Conservation (phyloP, 2,888 invertebrate genomes). For the Trichopoda pennipes region DNA sequence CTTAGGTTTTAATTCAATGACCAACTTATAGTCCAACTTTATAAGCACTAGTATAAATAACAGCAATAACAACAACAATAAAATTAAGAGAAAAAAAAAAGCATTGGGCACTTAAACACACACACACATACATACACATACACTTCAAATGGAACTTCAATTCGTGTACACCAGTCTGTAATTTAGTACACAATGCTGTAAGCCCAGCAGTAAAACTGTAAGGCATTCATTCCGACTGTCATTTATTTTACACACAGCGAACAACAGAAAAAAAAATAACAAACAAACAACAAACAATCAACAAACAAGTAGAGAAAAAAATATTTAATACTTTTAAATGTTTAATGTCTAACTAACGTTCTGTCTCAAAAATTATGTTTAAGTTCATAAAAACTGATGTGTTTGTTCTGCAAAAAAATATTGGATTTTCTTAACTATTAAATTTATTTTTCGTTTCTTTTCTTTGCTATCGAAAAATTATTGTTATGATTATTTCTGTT, state of each 20-base stretch:
- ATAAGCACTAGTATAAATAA: conserved; percentile 1
- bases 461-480: conserved; percentile 24
- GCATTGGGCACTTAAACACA: conserved; percentile 11
- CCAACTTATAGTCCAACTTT: background rate
- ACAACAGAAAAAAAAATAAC: conserved; percentile 23
- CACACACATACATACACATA: background rate
- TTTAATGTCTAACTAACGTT: conserved; percentile 38
- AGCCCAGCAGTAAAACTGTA: too few relatives aligned
- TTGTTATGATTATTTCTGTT: conserved; percentile 33
- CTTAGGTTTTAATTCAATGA: background rate
- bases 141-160: background rate
- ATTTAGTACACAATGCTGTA: conserved; percentile 39
- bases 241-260: too few relatives aligned
- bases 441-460: conserved; percentile 40
- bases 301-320: too few relatives aligned
- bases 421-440: conserved; percentile 48
- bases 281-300: too few relatives aligned
- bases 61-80: conserved; percentile 2
- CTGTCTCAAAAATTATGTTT: conserved; percentile 39
- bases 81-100: background rate
- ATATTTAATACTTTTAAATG: conserved; percentile 11
- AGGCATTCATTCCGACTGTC: background rate
- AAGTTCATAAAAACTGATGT: conserved; percentile 35
- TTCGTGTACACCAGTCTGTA: conserved; percentile 32
- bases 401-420: conserved; percentile 4